Percentiles rank a stretch among this genome's conserved stretches.
Evolutionary conservation across 2,888 invertebrate genomes (phyloP).

Genomic region (Pollenia angustigena): DNA sequence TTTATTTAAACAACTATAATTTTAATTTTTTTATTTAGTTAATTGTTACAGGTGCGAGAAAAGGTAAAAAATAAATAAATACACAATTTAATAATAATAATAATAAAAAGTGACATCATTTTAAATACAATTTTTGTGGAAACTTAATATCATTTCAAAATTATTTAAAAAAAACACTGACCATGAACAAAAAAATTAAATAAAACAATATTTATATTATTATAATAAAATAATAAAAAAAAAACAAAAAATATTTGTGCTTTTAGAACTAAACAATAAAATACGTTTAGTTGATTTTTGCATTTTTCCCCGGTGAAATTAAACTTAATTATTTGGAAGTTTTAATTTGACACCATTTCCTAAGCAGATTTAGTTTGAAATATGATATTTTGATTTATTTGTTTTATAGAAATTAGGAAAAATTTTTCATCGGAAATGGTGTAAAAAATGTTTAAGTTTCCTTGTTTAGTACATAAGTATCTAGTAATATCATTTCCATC

Average conservation of each 20-base stretch:
- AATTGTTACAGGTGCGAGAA: slow-evolving; percentile 68
- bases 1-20: slow-evolving; percentile 54
- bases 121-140: slow-evolving; percentile 28
- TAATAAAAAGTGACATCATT: slow-evolving; percentile 66
- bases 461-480: slow-evolving; percentile 29
- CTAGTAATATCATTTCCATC: slow-evolving; percentile 45
- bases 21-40: slow-evolving; percentile 55
- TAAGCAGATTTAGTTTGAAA: neutral
- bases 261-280: slow-evolving; percentile 1
- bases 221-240: slow-evolving; percentile 4
- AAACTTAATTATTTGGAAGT: neutral
- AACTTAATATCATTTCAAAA: slow-evolving; percentile 38
- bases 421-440: neutral
- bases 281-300: neutral
- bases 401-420: neutral
- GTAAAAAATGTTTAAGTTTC: neutral
- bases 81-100: slow-evolving; percentile 30
- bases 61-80: slow-evolving; percentile 48
- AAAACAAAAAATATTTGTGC: slow-evolving; percentile 24
- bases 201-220: neutral
- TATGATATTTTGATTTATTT: neutral
- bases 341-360: slow-evolving; percentile 26
- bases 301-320: neutral
- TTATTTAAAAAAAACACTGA: slow-evolving; percentile 34
- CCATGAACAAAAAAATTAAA: slow-evolving; percentile 13